These are phyloP conservation scores for Tromatobia lineatoria DNA, from an alignment of 2,888 invertebrate species.

Conservation along the genomic window DNA sequence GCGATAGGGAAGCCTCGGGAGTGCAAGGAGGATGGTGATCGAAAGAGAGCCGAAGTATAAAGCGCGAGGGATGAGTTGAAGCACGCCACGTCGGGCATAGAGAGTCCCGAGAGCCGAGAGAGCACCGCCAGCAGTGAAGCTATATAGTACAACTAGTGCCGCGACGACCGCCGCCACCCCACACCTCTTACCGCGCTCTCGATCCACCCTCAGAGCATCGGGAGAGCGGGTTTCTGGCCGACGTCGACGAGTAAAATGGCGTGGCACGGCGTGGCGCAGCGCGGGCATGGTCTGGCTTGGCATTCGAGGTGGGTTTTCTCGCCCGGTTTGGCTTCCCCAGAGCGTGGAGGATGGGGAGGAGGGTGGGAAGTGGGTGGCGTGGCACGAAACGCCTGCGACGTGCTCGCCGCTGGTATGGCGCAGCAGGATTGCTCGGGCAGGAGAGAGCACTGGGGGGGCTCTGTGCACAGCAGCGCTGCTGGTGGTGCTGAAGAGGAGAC, in stretches of 20 bases:
- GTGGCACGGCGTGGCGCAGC: slow-evolving; percentile 50
- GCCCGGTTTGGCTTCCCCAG: slow-evolving; percentile 42
- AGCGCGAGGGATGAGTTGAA: slow-evolving; percentile 63
- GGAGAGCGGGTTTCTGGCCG: slow-evolving; percentile 39
- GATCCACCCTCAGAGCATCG: slow-evolving; percentile 35
- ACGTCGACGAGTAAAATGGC: slow-evolving; percentile 61
- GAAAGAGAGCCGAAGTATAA: slow-evolving; percentile 56
- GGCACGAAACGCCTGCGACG: slow-evolving; percentile 61
- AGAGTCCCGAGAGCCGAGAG: slow-evolving; percentile 49
- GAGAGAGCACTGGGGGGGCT: slow-evolving; percentile 31
- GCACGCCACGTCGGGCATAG: slow-evolving; percentile 65
- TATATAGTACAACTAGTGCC: slow-evolving; percentile 40
- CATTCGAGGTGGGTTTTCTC: slow-evolving; percentile 2
- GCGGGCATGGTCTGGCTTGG: slow-evolving; percentile 26
- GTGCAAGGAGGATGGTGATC: slow-evolving; percentile 39
- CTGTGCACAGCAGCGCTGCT: slow-evolving; percentile 55
- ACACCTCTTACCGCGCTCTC: slow-evolving; percentile 28
- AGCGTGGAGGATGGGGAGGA: slow-evolving; percentile 38
- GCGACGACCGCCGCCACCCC: slow-evolving; percentile 35
- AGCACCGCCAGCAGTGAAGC: slow-evolving; percentile 37
- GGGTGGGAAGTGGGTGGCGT: slow-evolving; percentile 56
- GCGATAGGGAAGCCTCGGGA: slow-evolving; percentile 56
- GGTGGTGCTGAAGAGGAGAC: slow-evolving; percentile 51
- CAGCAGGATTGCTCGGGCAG: slow-evolving; percentile 52
- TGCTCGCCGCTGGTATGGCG: slow-evolving; percentile 59